These are phyloP conservation scores for Drosophila bocki DNA, from an alignment of 1,140 invertebrate species.

Conservation along the genomic window DNA sequence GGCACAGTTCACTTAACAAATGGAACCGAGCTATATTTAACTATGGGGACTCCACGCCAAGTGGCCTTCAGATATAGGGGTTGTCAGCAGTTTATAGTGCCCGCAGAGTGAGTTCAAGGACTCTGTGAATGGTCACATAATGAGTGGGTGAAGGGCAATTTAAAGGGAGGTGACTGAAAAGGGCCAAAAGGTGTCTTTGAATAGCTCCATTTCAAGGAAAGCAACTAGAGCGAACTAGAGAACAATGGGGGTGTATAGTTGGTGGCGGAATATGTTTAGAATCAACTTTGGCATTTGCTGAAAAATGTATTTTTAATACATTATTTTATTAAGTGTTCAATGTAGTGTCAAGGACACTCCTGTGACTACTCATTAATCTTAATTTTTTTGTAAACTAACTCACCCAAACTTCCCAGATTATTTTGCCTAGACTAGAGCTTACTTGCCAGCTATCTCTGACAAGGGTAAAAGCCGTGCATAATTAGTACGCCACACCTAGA, in stretches of 20 bases:
- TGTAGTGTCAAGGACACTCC: neutral
- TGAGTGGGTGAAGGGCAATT: neutral
- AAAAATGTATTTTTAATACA: conserved; percentile 1
- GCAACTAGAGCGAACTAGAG: neutral
- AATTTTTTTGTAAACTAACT: neutral
- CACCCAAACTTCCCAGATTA: neutral
- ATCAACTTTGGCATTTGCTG: neutral
- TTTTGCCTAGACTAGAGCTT: neutral
- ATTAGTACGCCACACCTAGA: conserved; percentile 38
- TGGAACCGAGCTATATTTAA: conserved; percentile 36
- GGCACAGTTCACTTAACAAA: conserved; percentile 77
- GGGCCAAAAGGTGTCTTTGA: conserved; percentile 27
- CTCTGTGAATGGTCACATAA: conserved; percentile 47
- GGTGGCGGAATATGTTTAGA: neutral
- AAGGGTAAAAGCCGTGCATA: conserved; percentile 30
- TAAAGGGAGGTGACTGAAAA: conserved; percentile 5
- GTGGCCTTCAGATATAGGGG: conserved; percentile 43
- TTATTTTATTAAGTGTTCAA: neutral
- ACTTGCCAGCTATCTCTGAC: conserved; percentile 3
- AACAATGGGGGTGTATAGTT: neutral
- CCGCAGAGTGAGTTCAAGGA: conserved; percentile 56
- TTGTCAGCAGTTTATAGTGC: conserved; percentile 35
- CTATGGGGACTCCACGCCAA: conserved; percentile 31
- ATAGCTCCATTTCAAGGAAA: conserved; percentile 17
- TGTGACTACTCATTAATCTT: conserved; percentile 5